Percentiles rank a stretch among this genome's conserved stretches.
Evolutionary conservation across 2,113 vertebrate species (phyloP).

Genomic region (Pica pica): DNA sequence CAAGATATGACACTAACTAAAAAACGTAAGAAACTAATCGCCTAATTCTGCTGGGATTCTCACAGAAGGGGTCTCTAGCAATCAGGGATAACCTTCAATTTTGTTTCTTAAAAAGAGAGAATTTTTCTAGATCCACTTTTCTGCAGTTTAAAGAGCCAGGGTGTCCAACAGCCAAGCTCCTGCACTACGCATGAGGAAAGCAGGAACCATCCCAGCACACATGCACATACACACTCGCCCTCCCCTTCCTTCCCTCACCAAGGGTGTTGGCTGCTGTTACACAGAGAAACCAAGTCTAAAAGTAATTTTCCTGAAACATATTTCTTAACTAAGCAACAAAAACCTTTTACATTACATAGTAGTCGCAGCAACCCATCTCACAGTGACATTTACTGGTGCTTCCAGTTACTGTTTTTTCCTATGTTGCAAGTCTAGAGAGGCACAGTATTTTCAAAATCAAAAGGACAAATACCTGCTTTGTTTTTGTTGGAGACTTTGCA

Average conservation of each 20-base stretch:
- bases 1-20: neutral
- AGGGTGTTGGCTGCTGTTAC: neutral
- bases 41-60: neutral
- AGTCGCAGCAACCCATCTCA: neutral
- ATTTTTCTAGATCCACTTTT: neutral
- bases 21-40: neutral
- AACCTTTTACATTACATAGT: neutral
- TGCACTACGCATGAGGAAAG: neutral
- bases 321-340: neutral
- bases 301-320: neutral
- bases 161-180: neutral
- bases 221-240: accelerated
- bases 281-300: neutral
- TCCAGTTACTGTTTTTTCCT: neutral
- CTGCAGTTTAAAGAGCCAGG: neutral
- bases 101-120: neutral
- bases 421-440: neutral
- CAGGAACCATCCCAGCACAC: neutral
- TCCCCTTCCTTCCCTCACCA: neutral
- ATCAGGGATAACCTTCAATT: neutral
- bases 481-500: slow-evolving; percentile 70
- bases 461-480: slow-evolving; percentile 77
- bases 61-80: neutral
- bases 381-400: neutral
- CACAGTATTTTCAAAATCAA: slow-evolving; percentile 2